Conservation (phyloP, 2,797 vertebrate genomes). For the Tiaroga cobitis region DNA sequence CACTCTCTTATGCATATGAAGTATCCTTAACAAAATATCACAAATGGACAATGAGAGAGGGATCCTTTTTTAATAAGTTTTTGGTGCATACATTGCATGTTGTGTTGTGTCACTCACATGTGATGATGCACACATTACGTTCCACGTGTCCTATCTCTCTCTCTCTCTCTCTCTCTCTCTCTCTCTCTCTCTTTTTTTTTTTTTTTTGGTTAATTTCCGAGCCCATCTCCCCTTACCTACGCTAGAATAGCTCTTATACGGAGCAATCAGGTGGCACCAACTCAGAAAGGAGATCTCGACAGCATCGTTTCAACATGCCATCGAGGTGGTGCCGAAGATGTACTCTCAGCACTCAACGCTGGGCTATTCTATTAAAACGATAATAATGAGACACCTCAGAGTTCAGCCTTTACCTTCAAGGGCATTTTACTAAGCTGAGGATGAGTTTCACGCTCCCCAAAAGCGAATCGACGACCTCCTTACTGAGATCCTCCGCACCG, state of each 20-base stretch:
- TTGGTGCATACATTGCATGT: neutral
- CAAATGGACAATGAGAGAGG: neutral
- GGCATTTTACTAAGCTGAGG: conserved; percentile 35
- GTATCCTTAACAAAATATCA: neutral
- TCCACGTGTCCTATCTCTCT: conserved; percentile 16
- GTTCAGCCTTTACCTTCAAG: conserved; percentile 43
- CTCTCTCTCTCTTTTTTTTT: conserved; percentile 22
- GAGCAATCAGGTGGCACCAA: conserved; percentile 70
- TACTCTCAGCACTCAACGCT: neutral
- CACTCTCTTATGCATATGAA: neutral
- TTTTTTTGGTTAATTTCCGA: conserved; percentile 41
- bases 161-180: neutral
- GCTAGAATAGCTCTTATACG: conserved; percentile 57
- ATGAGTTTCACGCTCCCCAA: conserved; percentile 80
- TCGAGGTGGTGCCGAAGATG: conserved; percentile 15
- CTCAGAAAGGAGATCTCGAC: conserved; percentile 59
- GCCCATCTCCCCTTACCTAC: conserved; percentile 58
- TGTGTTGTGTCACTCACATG: conserved; percentile 27
- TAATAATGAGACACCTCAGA: conserved; percentile 35
- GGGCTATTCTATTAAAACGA: neutral
- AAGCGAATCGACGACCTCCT: conserved; percentile 86
- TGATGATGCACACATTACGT: conserved; percentile 44
- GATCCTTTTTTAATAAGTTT: neutral
- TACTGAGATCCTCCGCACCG: conserved; percentile 81
- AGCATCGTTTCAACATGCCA: conserved; percentile 46